These are phyloP conservation scores for Bombus fervidus DNA, from an alignment of 1,140 invertebrate genomes.

Conservation along the genomic window DNA sequence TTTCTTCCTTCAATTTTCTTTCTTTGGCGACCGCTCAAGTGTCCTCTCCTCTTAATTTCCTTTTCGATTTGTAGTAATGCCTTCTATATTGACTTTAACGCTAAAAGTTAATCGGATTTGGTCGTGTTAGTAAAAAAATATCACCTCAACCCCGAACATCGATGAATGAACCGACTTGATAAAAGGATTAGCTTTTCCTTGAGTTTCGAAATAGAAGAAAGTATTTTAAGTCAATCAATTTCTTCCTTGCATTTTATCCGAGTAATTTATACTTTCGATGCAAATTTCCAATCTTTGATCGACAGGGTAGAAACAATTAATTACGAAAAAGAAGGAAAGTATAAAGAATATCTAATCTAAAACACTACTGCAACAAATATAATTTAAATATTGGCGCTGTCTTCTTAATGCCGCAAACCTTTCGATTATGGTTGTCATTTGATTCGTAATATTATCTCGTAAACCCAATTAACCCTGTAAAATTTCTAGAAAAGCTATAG, in stretches of 20 bases:
- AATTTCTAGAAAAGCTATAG: background rate
- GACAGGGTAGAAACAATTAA: background rate
- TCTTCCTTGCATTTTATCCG: background rate
- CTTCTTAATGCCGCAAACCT: background rate
- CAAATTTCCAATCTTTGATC: background rate
- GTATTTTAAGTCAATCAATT: background rate
- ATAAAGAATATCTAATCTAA: background rate
- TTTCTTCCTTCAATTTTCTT: slow-evolving; percentile 13
- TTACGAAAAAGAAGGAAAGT: background rate
- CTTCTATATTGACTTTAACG: background rate
- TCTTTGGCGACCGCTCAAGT: background rate
- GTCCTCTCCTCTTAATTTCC: slow-evolving; percentile 2
- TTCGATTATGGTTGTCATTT: background rate
- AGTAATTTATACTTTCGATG: background rate
- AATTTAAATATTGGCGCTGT: background rate
- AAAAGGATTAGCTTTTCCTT: background rate
- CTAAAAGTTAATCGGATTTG: slow-evolving; percentile 21
- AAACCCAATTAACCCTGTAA: background rate
- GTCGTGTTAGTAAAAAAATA: background rate
- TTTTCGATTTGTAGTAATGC: background rate
- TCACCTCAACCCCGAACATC: background rate
- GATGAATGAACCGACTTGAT: background rate
- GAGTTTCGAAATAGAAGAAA: background rate
- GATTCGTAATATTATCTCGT: background rate
- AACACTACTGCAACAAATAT: too few relatives aligned